A percentile compares a stretch with the other conserved stretches of the same genome.
These are phyloP conservation scores for Papilio dardanus DNA, from an alignment of 1,140 invertebrate genomes.

Conservation along the genomic window DNA sequence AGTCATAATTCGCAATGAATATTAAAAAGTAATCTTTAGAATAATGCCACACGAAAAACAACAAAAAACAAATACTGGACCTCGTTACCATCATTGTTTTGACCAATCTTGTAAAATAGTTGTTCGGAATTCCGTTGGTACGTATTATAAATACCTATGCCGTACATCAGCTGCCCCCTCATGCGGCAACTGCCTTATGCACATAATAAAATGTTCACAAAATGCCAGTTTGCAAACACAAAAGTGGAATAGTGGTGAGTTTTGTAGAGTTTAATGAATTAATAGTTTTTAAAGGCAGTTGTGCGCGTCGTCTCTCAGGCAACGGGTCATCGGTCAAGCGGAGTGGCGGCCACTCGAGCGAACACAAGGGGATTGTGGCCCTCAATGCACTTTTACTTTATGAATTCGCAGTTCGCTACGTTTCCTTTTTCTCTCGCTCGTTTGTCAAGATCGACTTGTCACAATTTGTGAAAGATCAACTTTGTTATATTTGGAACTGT, in stretches of 20 bases:
- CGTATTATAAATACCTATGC: too few species aligned
- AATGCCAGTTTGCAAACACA: neutral
- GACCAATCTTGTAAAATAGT: too few species aligned
- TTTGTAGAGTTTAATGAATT: slow-evolving; percentile 32
- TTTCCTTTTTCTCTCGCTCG: slow-evolving; percentile 58
- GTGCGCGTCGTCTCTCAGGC: slow-evolving; percentile 50
- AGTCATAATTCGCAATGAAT: slow-evolving; percentile 8
- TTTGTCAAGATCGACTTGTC: slow-evolving; percentile 58
- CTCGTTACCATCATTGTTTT: too few species aligned
- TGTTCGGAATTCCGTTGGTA: too few species aligned
- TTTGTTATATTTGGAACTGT: slow-evolving; percentile 45
- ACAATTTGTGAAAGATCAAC: slow-evolving; percentile 48
- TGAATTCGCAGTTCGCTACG: slow-evolving; percentile 69
- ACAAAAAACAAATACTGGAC: neutral
- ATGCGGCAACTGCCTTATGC: neutral
- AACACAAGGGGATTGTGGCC: slow-evolving; percentile 68
- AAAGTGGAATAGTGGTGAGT: neutral
- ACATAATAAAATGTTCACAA: slow-evolving; percentile 9
- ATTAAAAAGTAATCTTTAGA: slow-evolving; percentile 4
- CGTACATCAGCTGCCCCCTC: too few species aligned
- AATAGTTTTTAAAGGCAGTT: slow-evolving; percentile 29
- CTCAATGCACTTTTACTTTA: slow-evolving; percentile 74
- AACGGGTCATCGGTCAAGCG: slow-evolving; percentile 73
- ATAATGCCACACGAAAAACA: neutral
- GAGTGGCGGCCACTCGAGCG: slow-evolving; percentile 67